Evolutionary conservation across 2,888 invertebrate genomes (phyloP), one percentile per base, ranked within the genome.

Genomic region (Zelleria hepariella): DNA sequence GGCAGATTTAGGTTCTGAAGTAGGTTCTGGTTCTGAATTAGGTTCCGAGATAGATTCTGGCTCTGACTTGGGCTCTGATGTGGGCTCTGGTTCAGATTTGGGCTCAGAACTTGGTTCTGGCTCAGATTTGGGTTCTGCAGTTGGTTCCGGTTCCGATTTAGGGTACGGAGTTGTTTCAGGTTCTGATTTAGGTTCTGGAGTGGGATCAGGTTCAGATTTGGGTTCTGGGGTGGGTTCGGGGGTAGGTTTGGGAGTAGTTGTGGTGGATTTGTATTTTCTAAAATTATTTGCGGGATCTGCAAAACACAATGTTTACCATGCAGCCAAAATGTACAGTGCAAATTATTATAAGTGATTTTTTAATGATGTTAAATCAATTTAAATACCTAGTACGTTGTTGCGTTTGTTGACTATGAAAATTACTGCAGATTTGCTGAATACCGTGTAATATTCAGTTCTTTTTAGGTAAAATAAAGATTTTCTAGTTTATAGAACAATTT

Each of bases 111-210:
- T 83, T 51, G 66, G 59, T 60, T 61, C 59, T 5, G 90, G 79
- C 62, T 75, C 67, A 8, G 76, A 65, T 63, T 82, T 76, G 0
- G 87, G 79, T 72, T 87, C 80, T 0, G 86, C 66, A 58, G 74
- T 67, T 1, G 84, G 72, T 62, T 86, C 80, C 0, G 87, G 77
- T 58, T 82, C 78, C 0, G 90, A 76, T 60, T 81, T 76, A 0
- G 83, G 75, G 63, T 81, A 73, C 0, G 87, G 74, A 63, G 70
- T 79, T 21, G 79, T 81, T 76, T 75, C 85, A 56, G 74, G 82
- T 65, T 80, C 78, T 0, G 88, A 82, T 70, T 90, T 86, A 0
- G 90, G 82, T 61, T 89, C 85, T 0, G 90, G 77, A 63, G 75
- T 71, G 0, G 89, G 74, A 63, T 71, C 69, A 18, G 71, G 74